Evolutionary conservation across 2,888 invertebrate species (phyloP), one percentile per base, ranked within the genome.

Genomic region (Drosophila buzzatii): DNA sequence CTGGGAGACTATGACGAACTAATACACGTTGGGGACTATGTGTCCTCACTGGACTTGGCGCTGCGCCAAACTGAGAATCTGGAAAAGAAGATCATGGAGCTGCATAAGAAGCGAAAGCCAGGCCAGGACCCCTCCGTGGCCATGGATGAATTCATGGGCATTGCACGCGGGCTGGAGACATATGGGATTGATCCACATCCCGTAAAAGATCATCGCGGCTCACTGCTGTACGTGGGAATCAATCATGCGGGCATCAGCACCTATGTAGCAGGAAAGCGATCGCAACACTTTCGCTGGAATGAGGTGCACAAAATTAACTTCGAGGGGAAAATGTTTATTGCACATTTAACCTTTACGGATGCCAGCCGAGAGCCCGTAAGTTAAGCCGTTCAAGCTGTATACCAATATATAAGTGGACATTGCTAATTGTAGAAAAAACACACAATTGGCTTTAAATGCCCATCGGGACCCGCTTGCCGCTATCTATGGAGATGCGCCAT

Each of bases 131-230:
- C 98, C 3, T 96, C 96, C 63, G 97, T 97, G 88, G 97, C 98
- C 0, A 99, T 99, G 94, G 95, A 96, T 70, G 95, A 96, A 82
- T 99, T 99, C 93, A 95, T 99, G 88, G 97, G 97, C 93, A 96
- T 98, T 89, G 98, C 98, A 47, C 96, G 97, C 81, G 96, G 96
- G 79, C 94, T 99, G 66, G 99, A 99, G 93, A 99, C 99, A 0
- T 99, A 99, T 91, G 99, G 99, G 33, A 97, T 99, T 41, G 99
- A 99, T 94, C 99, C 99, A 12, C 98, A 99, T 94, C 97, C 98
- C 70, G 99, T 99, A 37, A 99, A 99, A 95, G 99, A 99, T 93
- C 97, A 98, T 93, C 96, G 97, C 12, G 97, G 98, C 47, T 97
- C 96, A 84, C 97, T 98, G 91, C 94, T 99, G 66, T 99, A 98